Base-by-base conservation (phyloP, 2,888 invertebrate genomes). In the Phorcus lineatus region DNA sequence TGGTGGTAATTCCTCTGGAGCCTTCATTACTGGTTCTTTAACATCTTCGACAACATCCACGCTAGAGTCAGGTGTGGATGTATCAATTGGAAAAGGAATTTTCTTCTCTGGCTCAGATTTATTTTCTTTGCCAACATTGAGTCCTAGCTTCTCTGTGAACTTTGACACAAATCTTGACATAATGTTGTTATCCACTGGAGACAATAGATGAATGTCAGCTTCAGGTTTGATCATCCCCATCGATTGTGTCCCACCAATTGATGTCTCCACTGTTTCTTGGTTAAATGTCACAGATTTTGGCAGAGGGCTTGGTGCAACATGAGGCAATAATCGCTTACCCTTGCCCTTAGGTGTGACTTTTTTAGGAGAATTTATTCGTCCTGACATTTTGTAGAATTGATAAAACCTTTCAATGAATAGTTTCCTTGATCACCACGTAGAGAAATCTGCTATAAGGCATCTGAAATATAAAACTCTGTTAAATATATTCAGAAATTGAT, bases 201-300 rank as follows among this genome's bases (percentile, higher is more conserved):
- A 70, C 19, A 70, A 40, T 0, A 40, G 70, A 2, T 36, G 40
- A 2, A 40, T 40, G 85, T 28, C 70, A 17, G 70, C 40, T 54
- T 86, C 88, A 55, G 80, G 80, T 81, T 89, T 90, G 24, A 91
- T 86, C 82, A 81, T 86, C 6, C 88, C 89, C 16, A 85, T 79
- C n/a, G 85, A 88, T 70, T 90, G 87, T 24, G 91, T 91, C 17
- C 91, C 91, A 66, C 91, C 90, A n/a, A 91, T 89, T 16, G 91
- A 91, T n/a, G 90, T 91, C 80, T 91, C 91, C 19, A 90, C 85
- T 66, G 86, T 89, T 70, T 91, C 87, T 62, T 84, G 74, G 78
- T 88, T 90, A 78, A 91, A 91, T 36, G 86, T 89, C 11, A 91
- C 91, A 77, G 86, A 80, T 80, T 83, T 87, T 19, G 82, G 19